These are phyloP conservation scores for Cerceris rybyensis DNA, from an alignment of 2,888 invertebrate species.

Conservation along the genomic window DNA sequence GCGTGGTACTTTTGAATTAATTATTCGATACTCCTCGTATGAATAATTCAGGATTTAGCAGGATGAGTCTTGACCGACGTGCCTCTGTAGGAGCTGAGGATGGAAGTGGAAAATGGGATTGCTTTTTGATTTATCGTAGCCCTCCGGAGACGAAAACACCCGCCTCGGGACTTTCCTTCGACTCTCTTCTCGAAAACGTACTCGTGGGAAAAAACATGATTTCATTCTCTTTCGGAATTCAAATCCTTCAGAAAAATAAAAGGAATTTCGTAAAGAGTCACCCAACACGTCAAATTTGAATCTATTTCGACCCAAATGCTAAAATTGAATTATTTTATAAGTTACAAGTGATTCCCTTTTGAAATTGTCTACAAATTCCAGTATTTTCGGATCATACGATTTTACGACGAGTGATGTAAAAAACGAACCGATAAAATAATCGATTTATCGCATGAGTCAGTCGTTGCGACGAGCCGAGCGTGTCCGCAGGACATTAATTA, in stretches of 20 bases:
- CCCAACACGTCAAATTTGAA: not conserved
- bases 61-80: constrained; percentile 53
- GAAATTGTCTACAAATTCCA: too few relatives aligned
- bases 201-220: constrained; percentile 22
- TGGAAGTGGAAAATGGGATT: constrained; percentile 58
- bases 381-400: too few relatives aligned
- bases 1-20: constrained; percentile 70
- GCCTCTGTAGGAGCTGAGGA: constrained; percentile 11
- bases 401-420: too few relatives aligned
- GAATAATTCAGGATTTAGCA: constrained; percentile 68
- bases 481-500: constrained; percentile 60
- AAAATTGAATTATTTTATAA: not conserved
- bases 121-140: constrained; percentile 55
- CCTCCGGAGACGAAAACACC: constrained; percentile 22
- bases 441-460: constrained; percentile 56
- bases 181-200: not conserved
- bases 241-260: not conserved
- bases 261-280: too few relatives aligned
- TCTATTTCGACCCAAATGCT: not conserved
- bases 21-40: constrained; percentile 68
- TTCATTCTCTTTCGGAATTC: not conserved
- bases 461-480: constrained; percentile 52
- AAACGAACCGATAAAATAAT: constrained; percentile 10
- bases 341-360: not conserved
- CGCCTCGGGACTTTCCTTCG: constrained; percentile 10